phyloP scores from a whole-genome alignment of 2,888 invertebrate species.

The Plebejus anna region DNA sequence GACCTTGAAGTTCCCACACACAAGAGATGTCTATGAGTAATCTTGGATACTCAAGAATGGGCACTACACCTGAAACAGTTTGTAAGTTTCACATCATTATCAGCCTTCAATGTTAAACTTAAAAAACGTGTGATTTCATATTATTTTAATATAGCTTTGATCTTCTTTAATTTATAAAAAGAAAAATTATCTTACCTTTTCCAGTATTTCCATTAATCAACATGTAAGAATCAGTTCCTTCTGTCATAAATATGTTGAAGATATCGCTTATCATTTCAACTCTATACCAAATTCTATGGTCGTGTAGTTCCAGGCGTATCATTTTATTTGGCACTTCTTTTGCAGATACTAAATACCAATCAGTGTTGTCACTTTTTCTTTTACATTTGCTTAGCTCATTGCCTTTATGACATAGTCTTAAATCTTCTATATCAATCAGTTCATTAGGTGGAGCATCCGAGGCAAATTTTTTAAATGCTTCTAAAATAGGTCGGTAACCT shows the following conservation, averaged over 20 bases:
- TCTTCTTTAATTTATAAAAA: too few species aligned
- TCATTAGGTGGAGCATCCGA: constrained; percentile 68
- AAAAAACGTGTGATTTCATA: neutral
- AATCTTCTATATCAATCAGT: constrained; percentile 69
- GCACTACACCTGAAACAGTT: constrained; percentile 57
- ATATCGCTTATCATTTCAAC: constrained; percentile 70
- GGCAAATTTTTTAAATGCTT: constrained; percentile 86
- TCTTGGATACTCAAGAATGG: constrained; percentile 62
- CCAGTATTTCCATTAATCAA: constrained; percentile 80
- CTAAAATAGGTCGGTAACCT: constrained; percentile 86
- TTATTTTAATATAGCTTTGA: too few species aligned
- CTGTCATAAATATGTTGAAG: constrained; percentile 67
- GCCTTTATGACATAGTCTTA: constrained; percentile 46
- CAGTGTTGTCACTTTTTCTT: constrained; percentile 34
- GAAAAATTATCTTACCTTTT: constrained; percentile 36
- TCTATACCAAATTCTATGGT: constrained; percentile 74
- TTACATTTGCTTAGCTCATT: constrained; percentile 30
- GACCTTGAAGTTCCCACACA: constrained; percentile 76
- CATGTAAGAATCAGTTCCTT: constrained; percentile 77
- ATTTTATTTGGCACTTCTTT: constrained; percentile 60
- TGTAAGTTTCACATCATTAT: neutral
- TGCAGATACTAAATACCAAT: constrained; percentile 63
- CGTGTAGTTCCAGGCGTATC: constrained; percentile 54
- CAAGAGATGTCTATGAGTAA: constrained; percentile 83
- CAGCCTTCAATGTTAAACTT: too few species aligned